A percentile compares a stretch with the other conserved stretches of the same genome.
Conservation (phyloP, 2,888 invertebrate species). For the Crocallis elinguaria region DNA sequence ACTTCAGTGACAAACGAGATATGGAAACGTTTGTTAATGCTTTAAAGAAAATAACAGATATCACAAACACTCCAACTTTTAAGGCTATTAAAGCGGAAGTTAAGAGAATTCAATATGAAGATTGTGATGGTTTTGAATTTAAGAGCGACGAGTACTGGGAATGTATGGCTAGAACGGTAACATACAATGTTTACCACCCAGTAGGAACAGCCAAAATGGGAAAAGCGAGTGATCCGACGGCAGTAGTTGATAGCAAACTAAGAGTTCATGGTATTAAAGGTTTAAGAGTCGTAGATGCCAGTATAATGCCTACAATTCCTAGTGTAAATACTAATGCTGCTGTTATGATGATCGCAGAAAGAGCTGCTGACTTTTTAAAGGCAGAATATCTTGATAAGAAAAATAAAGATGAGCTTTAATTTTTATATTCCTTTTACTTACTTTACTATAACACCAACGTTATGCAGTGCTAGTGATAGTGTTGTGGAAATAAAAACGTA, state of each 20-base stretch:
- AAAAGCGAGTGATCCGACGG: slow-evolving; percentile 48
- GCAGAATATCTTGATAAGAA: slow-evolving; percentile 47
- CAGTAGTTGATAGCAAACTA: slow-evolving; percentile 66
- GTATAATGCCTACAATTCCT: slow-evolving; percentile 75
- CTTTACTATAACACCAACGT: no score
- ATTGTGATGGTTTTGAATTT: slow-evolving; percentile 64
- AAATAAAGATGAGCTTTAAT: slow-evolving; percentile 56
- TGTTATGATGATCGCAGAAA: slow-evolving; percentile 76
- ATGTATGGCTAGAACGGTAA: slow-evolving; percentile 73
- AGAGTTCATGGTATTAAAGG: slow-evolving; percentile 60
- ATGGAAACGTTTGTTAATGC: slow-evolving; percentile 62
- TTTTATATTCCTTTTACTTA: not conserved
- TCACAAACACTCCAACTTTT: slow-evolving; percentile 64
- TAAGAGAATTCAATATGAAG: slow-evolving; percentile 60
- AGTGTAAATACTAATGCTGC: slow-evolving; percentile 76
- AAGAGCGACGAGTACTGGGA: slow-evolving; percentile 70
- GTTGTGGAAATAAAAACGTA: no score
- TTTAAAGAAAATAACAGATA: slow-evolving; percentile 62
- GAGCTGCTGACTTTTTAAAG: slow-evolving; percentile 74
- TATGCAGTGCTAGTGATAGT: no score
- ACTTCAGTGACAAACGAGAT: slow-evolving; percentile 69
- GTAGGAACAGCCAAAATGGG: slow-evolving; percentile 79
- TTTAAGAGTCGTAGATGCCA: slow-evolving; percentile 72
- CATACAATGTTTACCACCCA: slow-evolving; percentile 75
- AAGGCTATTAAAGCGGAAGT: slow-evolving; percentile 61